A percentile compares a stretch with the other conserved stretches of the same genome.
phyloP scores from a whole-genome alignment of 1,140 invertebrate species.

The Pseudobourletiella spinata region DNA sequence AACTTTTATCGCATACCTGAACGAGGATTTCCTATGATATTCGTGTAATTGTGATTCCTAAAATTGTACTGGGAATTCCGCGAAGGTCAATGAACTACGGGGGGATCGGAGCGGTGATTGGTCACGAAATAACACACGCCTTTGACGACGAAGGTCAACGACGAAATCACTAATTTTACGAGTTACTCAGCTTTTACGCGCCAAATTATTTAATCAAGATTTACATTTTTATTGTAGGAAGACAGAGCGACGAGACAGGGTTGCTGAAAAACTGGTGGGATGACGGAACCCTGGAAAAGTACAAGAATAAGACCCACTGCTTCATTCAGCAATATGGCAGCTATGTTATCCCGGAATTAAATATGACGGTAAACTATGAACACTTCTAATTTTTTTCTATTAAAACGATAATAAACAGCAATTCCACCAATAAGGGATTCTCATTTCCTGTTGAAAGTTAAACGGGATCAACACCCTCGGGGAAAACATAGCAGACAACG shows the following conservation, averaged over 20 bases:
- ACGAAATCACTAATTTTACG: too few relatives aligned
- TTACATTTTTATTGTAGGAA: slow-evolving; percentile 41
- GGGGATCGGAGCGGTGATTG: slow-evolving; percentile 59
- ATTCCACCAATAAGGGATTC: not conserved
- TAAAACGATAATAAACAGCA: not conserved
- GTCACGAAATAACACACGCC: slow-evolving; percentile 60
- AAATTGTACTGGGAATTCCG: slow-evolving; percentile 20
- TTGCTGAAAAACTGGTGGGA: slow-evolving; percentile 58
- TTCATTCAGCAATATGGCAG: slow-evolving; percentile 61
- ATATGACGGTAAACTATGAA: slow-evolving; percentile 37
- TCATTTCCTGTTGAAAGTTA: slow-evolving; percentile 29
- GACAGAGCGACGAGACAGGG: slow-evolving; percentile 55
- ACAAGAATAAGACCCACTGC: slow-evolving; percentile 52
- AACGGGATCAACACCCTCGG: slow-evolving; percentile 44
- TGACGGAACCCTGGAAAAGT: slow-evolving; percentile 47
- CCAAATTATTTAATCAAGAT: not conserved
- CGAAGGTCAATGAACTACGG: slow-evolving; percentile 65
- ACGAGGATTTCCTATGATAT: not conserved
- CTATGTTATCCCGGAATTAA: slow-evolving; percentile 47
- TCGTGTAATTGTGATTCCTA: not conserved
- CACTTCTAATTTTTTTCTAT: not conserved
- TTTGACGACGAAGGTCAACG: slow-evolving; percentile 54
- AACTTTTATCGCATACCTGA: not conserved
- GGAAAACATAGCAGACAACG: slow-evolving; percentile 50
- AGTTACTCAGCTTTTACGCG: too few relatives aligned